Evolutionary conservation across 2,888 invertebrate species (phyloP), one percentile per base, ranked within the genome.

Genomic region (Pteria penguin): DNA sequence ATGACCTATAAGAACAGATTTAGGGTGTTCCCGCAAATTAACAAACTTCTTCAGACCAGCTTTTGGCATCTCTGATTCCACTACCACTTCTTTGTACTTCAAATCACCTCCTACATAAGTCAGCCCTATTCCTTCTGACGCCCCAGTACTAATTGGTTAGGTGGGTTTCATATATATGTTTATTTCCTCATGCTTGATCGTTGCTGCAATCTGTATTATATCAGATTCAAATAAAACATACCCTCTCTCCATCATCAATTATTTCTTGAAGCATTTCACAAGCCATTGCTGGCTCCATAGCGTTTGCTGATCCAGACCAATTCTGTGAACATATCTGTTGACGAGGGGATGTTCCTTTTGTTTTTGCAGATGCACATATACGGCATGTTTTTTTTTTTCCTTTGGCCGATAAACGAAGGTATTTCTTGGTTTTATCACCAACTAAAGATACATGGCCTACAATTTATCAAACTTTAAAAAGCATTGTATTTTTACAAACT

Each of bases 261-360:
- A 65, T 18, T 5, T 27, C 65, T 36, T 65, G 52, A 24, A 65
- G 2, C 65, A 65, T 65, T 36, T 45, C 65, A 26, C 65, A 33
- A 45, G 65, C 65, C 65, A 65, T 65, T 22, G 65, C 65, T 24
- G 65, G 65, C 18, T 65, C 65, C 65, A 65, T 65, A 5, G 65
- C 36, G 8, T 65, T 65, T 4, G 65, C 22, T 45, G 52, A 65
- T 14, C 65, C 65, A 65, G 26, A 45, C 52, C 45, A 65, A 27
- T 65, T 65, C 26, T 1, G 45, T 24, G 24, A 22, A 65, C 65
- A 65, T 22, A 45, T 65, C 24, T 65, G 65, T n/a, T 65, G 36
- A 45, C 52, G 36, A 14, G 65, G 65, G 14, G 65, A 26, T 26
- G 52, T 27, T 14, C 65, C 27, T 36, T 45, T 65, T 27, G 22